phyloP scores from a whole-genome alignment of 2,797 vertebrate genomes.

The Pteronotus mesoamericanus region DNA sequence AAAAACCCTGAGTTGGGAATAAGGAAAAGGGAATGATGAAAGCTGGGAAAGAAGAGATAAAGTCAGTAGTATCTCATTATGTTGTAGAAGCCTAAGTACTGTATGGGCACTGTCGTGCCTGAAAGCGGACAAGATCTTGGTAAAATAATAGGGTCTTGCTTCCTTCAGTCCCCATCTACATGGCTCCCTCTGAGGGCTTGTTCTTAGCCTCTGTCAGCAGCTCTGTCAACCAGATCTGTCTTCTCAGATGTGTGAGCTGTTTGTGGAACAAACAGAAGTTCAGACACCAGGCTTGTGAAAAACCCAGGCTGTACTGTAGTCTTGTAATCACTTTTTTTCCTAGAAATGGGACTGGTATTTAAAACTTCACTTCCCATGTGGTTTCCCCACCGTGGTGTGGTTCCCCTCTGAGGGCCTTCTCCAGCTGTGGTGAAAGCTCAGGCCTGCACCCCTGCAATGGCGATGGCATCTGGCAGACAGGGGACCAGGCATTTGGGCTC shows the following conservation, averaged over 20 bases:
- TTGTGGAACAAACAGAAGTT: not conserved
- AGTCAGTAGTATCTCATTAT: not conserved
- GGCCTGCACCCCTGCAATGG: not conserved
- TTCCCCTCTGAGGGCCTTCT: not conserved
- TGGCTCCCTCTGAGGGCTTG: not conserved
- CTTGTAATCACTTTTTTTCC: not conserved
- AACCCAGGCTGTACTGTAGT: not conserved
- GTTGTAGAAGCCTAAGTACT: not conserved
- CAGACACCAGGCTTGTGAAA: not conserved
- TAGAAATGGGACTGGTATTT: not conserved
- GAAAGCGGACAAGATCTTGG: not conserved
- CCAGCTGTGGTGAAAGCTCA: not conserved
- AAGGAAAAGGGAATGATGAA: not conserved
- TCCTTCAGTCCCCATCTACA: rapidly evolving
- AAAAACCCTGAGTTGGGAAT: not conserved
- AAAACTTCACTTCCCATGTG: not conserved
- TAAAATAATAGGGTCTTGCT: too few species aligned
- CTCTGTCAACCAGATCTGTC: not conserved
- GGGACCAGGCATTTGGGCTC: not conserved
- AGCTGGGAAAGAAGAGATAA: not conserved
- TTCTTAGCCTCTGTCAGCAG: not conserved
- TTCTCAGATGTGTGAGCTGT: not conserved
- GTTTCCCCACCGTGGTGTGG: not conserved
- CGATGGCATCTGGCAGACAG: rapidly evolving
- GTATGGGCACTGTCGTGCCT: not conserved